These are phyloP conservation scores for Drosophila santomea DNA, from an alignment of 1,140 invertebrate species.

Conservation along the genomic window DNA sequence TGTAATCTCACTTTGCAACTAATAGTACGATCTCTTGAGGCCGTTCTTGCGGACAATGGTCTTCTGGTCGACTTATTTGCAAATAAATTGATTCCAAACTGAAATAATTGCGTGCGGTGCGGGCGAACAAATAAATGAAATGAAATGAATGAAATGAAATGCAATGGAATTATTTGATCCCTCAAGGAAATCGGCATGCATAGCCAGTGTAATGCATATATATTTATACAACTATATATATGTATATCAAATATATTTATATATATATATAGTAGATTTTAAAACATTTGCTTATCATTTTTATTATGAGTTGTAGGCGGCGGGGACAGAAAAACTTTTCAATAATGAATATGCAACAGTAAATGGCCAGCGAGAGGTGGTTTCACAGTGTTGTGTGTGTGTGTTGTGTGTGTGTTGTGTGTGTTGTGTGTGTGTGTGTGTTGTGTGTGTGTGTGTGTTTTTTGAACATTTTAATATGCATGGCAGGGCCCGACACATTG, in stretches of 20 bases:
- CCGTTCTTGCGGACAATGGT: conserved; percentile 3
- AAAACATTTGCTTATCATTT: conserved; percentile 52
- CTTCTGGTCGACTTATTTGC: conserved; percentile 32
- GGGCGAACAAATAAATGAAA: conserved; percentile 12
- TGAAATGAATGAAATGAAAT: conserved; percentile 21
- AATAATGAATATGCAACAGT: conserved; percentile 77
- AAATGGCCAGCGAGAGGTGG: conserved; percentile 42
- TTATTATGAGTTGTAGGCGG: conserved; percentile 40
- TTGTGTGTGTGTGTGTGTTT: conserved; percentile 19
- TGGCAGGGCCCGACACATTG: conserved; percentile 70
- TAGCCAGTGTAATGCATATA: conserved; percentile 7
- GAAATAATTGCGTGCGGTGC: conserved; percentile 20
- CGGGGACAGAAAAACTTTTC: conserved; percentile 51
- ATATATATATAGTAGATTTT: conserved; percentile 20
- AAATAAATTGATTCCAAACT: conserved; percentile 26
- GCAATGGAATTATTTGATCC: conserved; percentile 15
- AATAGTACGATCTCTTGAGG: conserved; percentile 12
- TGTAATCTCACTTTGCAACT: neutral
- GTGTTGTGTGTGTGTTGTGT: conserved; percentile 1
- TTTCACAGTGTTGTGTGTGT: neutral
- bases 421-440: conserved; percentile 3
- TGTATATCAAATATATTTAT: neutral
- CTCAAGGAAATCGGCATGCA: conserved; percentile 29
- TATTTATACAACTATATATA: neutral
- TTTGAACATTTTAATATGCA: conserved; percentile 81